Evolutionary conservation across 2,888 invertebrate genomes (phyloP).

Genomic region (Microchrysa polita): DNA sequence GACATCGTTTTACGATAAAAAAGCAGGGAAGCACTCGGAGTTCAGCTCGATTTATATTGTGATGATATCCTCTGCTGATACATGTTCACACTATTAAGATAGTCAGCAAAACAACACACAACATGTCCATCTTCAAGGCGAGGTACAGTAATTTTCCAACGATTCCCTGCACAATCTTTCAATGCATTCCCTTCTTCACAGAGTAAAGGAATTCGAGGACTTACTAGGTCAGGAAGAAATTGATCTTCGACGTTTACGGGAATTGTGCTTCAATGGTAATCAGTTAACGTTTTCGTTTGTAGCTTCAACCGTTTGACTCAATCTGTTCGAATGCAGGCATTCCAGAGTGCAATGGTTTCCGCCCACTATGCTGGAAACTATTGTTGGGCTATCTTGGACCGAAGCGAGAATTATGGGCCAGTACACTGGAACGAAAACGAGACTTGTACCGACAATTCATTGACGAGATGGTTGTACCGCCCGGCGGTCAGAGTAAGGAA

Average conservation of each 20-base stretch:
- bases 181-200: constrained; percentile 56
- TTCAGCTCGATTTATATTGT: too few relatives aligned
- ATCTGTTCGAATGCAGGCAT: constrained; percentile 72
- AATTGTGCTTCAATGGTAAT: constrained; percentile 83
- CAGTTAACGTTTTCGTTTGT: constrained; percentile 16
- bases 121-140: constrained; percentile 63
- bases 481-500: constrained; percentile 73
- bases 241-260: constrained; percentile 73
- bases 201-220: constrained; percentile 84
- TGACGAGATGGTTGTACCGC: constrained; percentile 88
- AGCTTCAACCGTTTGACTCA: not conserved
- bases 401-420: constrained; percentile 73
- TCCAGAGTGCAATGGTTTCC: constrained; percentile 84
- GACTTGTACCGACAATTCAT: constrained; percentile 84
- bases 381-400: constrained; percentile 85
- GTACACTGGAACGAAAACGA: constrained; percentile 77
- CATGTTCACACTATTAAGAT: not conserved
- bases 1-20: too few relatives aligned
- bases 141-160: constrained; percentile 54
- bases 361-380: constrained; percentile 89
- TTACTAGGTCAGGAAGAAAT: constrained; percentile 76
- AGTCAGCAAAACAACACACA: too few relatives aligned
- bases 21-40: too few relatives aligned
- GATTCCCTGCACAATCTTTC: constrained; percentile 19
- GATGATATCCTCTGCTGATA: too few relatives aligned